A percentile compares a stretch with the other conserved stretches of the same genome.
Evolutionary conservation across 2,797 vertebrate species (phyloP).

Genomic region (Peromyscus eremicus): DNA sequence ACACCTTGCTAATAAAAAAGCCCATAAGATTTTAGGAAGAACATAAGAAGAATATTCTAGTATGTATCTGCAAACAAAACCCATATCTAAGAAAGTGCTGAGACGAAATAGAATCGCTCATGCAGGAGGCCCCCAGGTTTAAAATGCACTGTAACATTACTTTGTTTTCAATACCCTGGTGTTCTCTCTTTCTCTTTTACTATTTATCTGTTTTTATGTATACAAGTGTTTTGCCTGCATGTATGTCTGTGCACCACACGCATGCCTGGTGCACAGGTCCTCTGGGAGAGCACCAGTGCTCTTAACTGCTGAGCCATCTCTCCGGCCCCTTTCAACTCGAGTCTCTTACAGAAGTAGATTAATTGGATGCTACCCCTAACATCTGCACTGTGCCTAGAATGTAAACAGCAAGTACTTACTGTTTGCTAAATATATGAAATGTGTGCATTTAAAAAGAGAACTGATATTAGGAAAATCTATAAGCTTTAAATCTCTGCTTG

Average conservation of each 20-base stretch:
- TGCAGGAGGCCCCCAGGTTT: not conserved
- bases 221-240: not conserved
- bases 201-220: too few relatives aligned
- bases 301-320: not conserved
- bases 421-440: conserved; percentile 13
- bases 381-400: not conserved
- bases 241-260: not conserved
- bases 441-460: conserved; percentile 23
- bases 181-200: not conserved
- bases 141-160: not conserved
- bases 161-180: not conserved
- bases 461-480: not conserved
- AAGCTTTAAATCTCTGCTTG: conserved; percentile 27
- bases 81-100: not conserved
- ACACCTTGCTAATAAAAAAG: conserved; percentile 1
- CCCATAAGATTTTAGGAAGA: not conserved
- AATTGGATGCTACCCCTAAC: not conserved
- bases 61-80: not conserved
- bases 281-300: not conserved
- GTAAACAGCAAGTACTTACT: not conserved
- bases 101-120: not conserved
- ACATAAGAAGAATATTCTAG: conserved; percentile 2
- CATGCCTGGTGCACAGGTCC: not conserved
- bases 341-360: not conserved
- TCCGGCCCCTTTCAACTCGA: not conserved